Evolutionary conservation across 2,113 vertebrate species (phyloP), one percentile per base, ranked within the genome.

Genomic region (Colinus virginianus): DNA sequence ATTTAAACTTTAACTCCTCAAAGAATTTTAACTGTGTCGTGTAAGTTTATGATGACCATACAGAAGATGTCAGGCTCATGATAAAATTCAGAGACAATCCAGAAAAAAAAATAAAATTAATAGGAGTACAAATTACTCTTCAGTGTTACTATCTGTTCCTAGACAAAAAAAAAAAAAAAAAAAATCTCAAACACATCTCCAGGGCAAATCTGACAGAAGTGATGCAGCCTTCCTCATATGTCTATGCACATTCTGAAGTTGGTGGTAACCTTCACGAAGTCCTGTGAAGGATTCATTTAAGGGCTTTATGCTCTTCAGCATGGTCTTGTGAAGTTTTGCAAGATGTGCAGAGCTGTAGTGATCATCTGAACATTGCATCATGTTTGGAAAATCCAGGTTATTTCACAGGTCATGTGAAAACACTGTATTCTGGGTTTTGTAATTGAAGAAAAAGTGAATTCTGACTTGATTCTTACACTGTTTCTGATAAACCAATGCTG

Each of bases 1-100:
- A 53, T 93, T 94, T 74, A 92, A 93, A 88, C 58, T 80, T 86
- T 88, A 93, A 85, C 43, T 86, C 78, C 49, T 96, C 79, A 84
- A 91, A 84, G 70, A 94, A 78, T 42, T 93, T 91, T 91, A 62
- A 86, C 76, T 59, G 21, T 49, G 10, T 0, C 1, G 42, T 80
- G 46, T 91, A 69, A 92, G 75, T 78, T 59, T 78, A 78, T 53
- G 28, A 90, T 68, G 88, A 71, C 6, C 42, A 55, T 42, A 75
- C 56, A 46, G 90, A 93, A 68, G 26, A 56, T 61, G 45, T 58
- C 72, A 34, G 90, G n/a, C 48, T 90, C 36, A 40, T 77, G 48
- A 92, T 53, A 78, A 94, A 83, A 96, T 70, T 76, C 56, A 6
- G 49, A 87, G 10, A 72, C 63, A 75, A 90, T 87, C 71, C 58